Conservation (phyloP, 1,140 invertebrate genomes). For the Riptortus pedestris region DNA sequence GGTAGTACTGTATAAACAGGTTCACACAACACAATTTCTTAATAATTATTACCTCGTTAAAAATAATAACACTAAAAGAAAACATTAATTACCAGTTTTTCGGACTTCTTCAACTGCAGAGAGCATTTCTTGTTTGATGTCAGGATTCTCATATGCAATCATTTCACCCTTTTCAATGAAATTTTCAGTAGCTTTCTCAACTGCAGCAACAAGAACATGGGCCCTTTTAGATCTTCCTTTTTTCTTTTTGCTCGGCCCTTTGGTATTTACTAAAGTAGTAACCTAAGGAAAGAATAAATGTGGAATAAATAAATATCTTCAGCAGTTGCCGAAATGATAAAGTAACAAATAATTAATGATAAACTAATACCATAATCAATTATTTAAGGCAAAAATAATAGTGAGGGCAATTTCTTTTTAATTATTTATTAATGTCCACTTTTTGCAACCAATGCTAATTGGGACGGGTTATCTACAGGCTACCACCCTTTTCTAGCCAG, state of each 20-base stretch:
- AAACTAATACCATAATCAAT: too few relatives aligned
- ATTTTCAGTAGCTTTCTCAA: constrained; percentile 92
- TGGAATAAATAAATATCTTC: not conserved
- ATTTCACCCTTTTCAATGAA: constrained; percentile 92
- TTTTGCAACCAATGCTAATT: too few relatives aligned
- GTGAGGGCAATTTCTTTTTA: too few relatives aligned
- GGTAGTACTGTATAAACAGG: too few relatives aligned
- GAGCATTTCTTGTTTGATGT: constrained; percentile 94
- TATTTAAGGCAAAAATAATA: not conserved
- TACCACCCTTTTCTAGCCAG: too few relatives aligned
- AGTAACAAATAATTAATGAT: not conserved
- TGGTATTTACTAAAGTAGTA: constrained; percentile 92
- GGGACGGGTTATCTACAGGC: too few relatives aligned
- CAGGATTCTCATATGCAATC: constrained; percentile 94
- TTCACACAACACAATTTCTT: too few relatives aligned
- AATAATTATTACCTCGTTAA: not conserved
- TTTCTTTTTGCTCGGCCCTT: constrained; percentile 92
- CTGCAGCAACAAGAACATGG: constrained; percentile 87
- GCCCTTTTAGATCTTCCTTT: constrained; percentile 94
- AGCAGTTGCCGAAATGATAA: too few relatives aligned
- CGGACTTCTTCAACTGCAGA: constrained; percentile 85
- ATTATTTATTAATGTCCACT: too few relatives aligned
- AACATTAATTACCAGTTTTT: constrained; percentile 58
- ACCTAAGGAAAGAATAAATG: constrained; percentile 40
- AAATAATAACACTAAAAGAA: not conserved